Evolutionary conservation across 2,888 invertebrate genomes (phyloP).

Genomic region (Netelia melanura): DNA sequence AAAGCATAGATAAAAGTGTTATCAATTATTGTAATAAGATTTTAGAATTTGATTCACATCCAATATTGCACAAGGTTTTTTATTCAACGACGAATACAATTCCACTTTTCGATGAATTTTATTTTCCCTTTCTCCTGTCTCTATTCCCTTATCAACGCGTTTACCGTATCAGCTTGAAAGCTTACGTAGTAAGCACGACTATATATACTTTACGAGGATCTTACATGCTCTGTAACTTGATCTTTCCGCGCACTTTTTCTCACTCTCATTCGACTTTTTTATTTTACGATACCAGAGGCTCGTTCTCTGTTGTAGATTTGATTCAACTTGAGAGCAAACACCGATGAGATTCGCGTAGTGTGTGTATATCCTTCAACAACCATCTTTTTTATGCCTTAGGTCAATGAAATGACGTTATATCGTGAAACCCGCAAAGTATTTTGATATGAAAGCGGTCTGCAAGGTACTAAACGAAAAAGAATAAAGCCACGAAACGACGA

Average conservation of each 20-base stretch:
- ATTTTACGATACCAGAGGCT: slow-evolving; percentile 60
- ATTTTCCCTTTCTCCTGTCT: not conserved
- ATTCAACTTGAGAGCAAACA: slow-evolving; percentile 74
- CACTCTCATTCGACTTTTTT: slow-evolving; percentile 52
- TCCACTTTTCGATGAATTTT: not conserved
- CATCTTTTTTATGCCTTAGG: slow-evolving; percentile 47
- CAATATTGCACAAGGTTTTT: not conserved
- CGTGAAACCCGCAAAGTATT: slow-evolving; percentile 42
- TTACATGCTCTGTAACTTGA: slow-evolving; percentile 28
- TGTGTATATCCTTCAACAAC: slow-evolving; percentile 4
- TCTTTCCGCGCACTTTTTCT: slow-evolving; percentile 7
- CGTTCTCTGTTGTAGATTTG: slow-evolving; percentile 70
- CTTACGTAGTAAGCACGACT: slow-evolving; percentile 8
- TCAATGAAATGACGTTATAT: slow-evolving; percentile 47
- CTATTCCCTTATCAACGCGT: not conserved
- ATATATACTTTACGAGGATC: slow-evolving; percentile 58
- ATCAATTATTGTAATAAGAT: not conserved
- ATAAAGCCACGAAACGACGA: not conserved
- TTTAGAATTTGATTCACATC: not conserved
- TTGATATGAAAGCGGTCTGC: slow-evolving; percentile 5
- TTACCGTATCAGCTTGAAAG: slow-evolving; percentile 27
- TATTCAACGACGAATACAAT: not conserved
- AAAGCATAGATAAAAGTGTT: too few species aligned
- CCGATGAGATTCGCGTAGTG: slow-evolving; percentile 23
- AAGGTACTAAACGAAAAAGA: not conserved